A percentile compares a stretch with the other conserved stretches of the same genome.
These are phyloP conservation scores for Melanchra persicariae DNA, from an alignment of 2,888 invertebrate species.

Conservation along the genomic window DNA sequence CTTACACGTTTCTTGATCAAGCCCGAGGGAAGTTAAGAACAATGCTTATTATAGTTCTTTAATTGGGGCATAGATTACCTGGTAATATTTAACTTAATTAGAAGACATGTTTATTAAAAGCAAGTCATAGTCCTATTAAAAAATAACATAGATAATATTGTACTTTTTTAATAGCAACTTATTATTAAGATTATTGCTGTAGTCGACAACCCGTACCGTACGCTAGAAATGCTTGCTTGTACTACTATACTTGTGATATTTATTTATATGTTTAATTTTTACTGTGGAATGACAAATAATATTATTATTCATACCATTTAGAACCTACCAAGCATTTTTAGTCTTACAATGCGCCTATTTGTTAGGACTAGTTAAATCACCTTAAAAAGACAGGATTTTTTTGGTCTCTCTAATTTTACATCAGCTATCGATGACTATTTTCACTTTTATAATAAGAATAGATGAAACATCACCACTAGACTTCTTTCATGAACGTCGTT, in stretches of 20 bases:
- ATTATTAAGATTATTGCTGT: slow-evolving; percentile 47
- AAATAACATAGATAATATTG: slow-evolving; percentile 54
- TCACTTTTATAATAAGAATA: slow-evolving; percentile 46
- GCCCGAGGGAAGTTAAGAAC: slow-evolving; percentile 20
- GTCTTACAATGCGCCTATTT: slow-evolving; percentile 56
- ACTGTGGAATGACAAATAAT: slow-evolving; percentile 9
- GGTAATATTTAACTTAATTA: slow-evolving; percentile 21
- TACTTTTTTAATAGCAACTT: slow-evolving; percentile 50
- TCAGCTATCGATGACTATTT: slow-evolving; percentile 46
- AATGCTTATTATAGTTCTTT: neutral
- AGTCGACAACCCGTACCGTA: slow-evolving; percentile 29
- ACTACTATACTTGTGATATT: slow-evolving; percentile 33
- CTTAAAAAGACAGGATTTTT: slow-evolving; percentile 62
- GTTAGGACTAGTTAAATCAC: slow-evolving; percentile 70
- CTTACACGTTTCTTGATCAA: slow-evolving; percentile 13
- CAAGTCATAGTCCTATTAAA: slow-evolving; percentile 28
- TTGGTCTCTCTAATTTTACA: slow-evolving; percentile 63
- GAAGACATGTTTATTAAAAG: slow-evolving; percentile 35
- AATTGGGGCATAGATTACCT: slow-evolving; percentile 28
- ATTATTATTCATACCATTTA: slow-evolving; percentile 24
- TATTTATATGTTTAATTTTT: slow-evolving; percentile 9
- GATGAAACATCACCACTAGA: slow-evolving; percentile 55
- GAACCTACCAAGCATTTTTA: slow-evolving; percentile 60
- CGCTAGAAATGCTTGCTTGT: slow-evolving; percentile 58
- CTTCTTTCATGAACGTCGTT: slow-evolving; percentile 58